A percentile compares a stretch with the other conserved stretches of the same genome.
Conservation (phyloP, 2,888 invertebrate genomes). For the Mythimna vitellina region DNA sequence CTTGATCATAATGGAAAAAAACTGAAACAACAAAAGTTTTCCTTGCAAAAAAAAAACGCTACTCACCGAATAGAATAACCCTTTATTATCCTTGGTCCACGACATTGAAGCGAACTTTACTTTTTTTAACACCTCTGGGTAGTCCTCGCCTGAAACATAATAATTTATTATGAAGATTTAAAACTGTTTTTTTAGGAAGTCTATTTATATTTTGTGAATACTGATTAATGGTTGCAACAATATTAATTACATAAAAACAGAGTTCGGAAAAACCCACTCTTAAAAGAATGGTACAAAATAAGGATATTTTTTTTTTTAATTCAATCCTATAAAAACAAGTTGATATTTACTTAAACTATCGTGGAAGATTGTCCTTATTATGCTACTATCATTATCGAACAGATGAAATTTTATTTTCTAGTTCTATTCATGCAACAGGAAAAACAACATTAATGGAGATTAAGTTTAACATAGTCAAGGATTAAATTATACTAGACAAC, state of each 20-base stretch:
- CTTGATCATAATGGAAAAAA: slow-evolving; percentile 47
- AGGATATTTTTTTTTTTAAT: neutral
- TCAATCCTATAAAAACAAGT: neutral
- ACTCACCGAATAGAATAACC: slow-evolving; percentile 97
- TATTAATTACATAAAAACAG: neutral
- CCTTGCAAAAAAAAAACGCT: neutral
- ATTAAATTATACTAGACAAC: neutral
- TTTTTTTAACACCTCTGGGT: slow-evolving; percentile 96
- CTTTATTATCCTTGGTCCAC: slow-evolving; percentile 98
- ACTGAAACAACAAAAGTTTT: slow-evolving; percentile 11
- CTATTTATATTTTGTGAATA: neutral
- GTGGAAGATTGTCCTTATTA: neutral
- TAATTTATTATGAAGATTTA: neutral
- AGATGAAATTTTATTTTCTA: neutral
- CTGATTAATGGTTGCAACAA: neutral
- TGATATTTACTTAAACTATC: neutral
- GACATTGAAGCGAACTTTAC: slow-evolving; percentile 97
- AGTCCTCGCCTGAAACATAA: slow-evolving; percentile 92
- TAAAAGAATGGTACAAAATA: neutral
- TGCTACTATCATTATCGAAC: neutral
- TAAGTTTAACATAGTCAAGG: slow-evolving; percentile 3
- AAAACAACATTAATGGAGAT: neutral
- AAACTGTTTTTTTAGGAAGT: neutral
- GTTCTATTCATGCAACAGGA: neutral
- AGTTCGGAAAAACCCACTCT: neutral